Evolutionary conservation across 2,113 vertebrate genomes (phyloP).

Genomic region (Solea senegalensis): DNA sequence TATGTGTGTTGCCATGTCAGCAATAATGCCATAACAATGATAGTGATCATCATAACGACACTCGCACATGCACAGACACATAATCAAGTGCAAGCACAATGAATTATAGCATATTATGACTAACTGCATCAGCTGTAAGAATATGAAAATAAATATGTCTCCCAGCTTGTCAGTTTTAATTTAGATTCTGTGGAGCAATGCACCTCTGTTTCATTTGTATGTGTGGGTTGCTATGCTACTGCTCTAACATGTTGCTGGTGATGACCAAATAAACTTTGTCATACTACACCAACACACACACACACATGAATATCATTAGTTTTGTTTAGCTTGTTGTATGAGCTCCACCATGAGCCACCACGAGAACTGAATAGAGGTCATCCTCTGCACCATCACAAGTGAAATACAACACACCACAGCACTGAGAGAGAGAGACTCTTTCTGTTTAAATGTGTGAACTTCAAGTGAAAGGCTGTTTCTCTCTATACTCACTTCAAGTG

Average conservation of each 20-base stretch:
- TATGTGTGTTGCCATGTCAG: constrained; percentile 35
- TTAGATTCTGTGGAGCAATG: constrained; percentile 20
- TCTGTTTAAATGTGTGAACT: constrained; percentile 58
- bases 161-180: constrained; percentile 40
- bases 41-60: constrained; percentile 43
- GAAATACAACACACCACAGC: background rate
- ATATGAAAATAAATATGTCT: constrained; percentile 36
- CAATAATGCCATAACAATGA: constrained; percentile 46
- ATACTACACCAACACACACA: constrained; percentile 5
- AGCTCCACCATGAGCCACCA: constrained; percentile 38
- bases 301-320: constrained; percentile 28
- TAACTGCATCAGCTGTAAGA: constrained; percentile 26
- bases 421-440: background rate
- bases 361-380: constrained; percentile 36
- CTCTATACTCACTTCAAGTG: constrained; percentile 18
- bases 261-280: constrained; percentile 55
- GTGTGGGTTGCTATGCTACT: constrained; percentile 66
- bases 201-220: constrained; percentile 49
- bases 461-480: constrained; percentile 31
- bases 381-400: constrained; percentile 9
- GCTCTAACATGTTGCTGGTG: constrained; percentile 28
- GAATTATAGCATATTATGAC: constrained; percentile 37
- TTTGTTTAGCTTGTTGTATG: constrained; percentile 72
- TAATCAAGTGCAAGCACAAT: constrained; percentile 19
- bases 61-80: constrained; percentile 3